Percentiles rank a stretch among this genome's conserved stretches.
Evolutionary conservation across 2,113 vertebrate genomes (phyloP).

Genomic region (Podarcis muralis): DNA sequence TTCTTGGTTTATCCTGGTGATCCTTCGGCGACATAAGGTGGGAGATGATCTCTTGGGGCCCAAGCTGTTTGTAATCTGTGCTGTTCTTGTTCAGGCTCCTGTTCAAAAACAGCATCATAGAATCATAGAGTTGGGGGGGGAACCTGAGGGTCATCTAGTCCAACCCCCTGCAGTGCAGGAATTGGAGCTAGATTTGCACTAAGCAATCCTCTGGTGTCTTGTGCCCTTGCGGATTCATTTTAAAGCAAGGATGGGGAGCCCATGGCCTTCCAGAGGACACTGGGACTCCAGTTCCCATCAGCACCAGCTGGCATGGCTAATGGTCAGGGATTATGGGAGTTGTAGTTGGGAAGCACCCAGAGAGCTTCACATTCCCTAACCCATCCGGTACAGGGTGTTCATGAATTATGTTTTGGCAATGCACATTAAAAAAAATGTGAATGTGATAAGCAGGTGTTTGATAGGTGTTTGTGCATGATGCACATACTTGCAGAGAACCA

Average conservation of each 20-base stretch:
- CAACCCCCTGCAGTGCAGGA: not conserved
- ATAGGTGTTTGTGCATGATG: not conserved
- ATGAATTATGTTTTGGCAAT: not conserved
- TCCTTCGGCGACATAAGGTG: not conserved
- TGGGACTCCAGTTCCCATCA: not conserved
- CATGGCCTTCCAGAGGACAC: not conserved
- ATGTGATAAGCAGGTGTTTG: not conserved
- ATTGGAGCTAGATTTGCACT: too few species aligned
- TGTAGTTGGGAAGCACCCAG: not conserved
- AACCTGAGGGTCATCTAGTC: too few species aligned
- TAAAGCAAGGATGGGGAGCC: not conserved
- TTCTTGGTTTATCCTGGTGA: not conserved
- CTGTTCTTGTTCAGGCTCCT: not conserved
- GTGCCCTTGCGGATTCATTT: not conserved
- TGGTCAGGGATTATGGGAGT: not conserved
- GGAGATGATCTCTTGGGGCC: not conserved
- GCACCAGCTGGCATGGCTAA: not conserved
- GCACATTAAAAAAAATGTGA: not conserved
- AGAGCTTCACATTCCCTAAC: not conserved
- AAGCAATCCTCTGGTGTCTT: too few species aligned
- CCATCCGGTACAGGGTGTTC: not conserved
- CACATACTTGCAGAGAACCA: not conserved
- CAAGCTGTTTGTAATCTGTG: not conserved
- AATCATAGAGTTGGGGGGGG: not conserved
- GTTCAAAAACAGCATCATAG: not conserved